Percentiles rank a stretch among this genome's conserved stretches.
Evolutionary conservation across 2,888 invertebrate genomes (phyloP).

Genomic region (Sympetrum striolatum): DNA sequence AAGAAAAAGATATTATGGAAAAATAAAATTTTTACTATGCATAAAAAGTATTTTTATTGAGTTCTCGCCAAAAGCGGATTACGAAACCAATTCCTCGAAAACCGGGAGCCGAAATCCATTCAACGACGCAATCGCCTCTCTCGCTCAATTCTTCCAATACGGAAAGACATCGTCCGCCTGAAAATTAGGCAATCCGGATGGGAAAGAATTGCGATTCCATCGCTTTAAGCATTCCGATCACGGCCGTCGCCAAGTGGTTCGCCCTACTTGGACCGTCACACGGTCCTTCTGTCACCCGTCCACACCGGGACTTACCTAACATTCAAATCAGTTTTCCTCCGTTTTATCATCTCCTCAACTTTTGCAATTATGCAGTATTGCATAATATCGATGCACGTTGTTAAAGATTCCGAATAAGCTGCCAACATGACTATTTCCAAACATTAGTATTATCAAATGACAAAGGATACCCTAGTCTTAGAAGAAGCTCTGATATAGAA

Average conservation of each 20-base stretch:
- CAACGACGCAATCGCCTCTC: background rate
- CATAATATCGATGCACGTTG: too few relatives aligned
- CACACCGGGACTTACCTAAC: background rate
- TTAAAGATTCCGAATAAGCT: too few relatives aligned
- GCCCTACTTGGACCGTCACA: slow-evolving; percentile 7
- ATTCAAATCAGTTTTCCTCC: background rate
- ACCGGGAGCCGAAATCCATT: background rate
- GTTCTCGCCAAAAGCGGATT: background rate
- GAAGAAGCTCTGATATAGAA: too few relatives aligned
- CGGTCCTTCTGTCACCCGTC: background rate
- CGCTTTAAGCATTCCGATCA: slow-evolving; percentile 6
- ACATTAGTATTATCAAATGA: too few relatives aligned
- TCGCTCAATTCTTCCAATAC: background rate
- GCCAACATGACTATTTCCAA: too few relatives aligned
- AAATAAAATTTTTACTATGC: slow-evolving; percentile 25
- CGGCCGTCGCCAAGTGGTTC: background rate
- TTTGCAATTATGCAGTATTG: background rate
- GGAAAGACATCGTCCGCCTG: background rate
- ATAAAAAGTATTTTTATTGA: background rate
- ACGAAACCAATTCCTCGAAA: background rate
- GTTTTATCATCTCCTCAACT: background rate
- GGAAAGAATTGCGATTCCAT: background rate
- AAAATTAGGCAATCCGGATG: background rate
- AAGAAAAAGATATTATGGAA: slow-evolving; percentile 21
- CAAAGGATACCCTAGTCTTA: too few relatives aligned